Base-by-base conservation (phyloP, 1,140 invertebrate species). In the Philotrypesis tridentata region DNA sequence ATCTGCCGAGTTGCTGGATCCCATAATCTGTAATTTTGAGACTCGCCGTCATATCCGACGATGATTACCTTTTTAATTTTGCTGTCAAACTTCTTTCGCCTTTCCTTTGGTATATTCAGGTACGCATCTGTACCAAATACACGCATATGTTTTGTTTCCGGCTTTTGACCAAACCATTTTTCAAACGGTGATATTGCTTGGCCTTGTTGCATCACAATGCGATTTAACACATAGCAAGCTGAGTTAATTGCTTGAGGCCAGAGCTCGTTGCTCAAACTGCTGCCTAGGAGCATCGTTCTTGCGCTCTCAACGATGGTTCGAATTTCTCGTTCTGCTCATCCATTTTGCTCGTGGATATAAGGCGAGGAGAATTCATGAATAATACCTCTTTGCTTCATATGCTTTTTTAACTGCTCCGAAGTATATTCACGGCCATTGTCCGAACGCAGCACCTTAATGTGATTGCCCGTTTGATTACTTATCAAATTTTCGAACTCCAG, bases 301-400 rank as follows among this genome's bases (percentile, higher is more conserved):
- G 37, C 68, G 37, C 31, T 23, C 33, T 71, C 68, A 3, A 71
- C n/a, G 6, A 71, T 17, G 17, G 68, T 71, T 6, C 68, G 8
- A 55, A 91, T 89, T 29, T 88, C 87, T 71, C 89, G 78, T 79
- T 92, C 91, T 48, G 86, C 84, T 5, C 85, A 61, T 7, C 88
- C 88, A 82, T 90, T 91, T 85, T 90, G 88, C 81, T 92, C 82
- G 21, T 89, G 88, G 9, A 86, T 87, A 21, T 78, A 68, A 1
- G 85, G 83, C 43, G 86, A 80, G 5, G 87, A 87, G 37, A 82
- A 60, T 73, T 85, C 81, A n/a, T 81, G 55, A 14, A 74, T 27
- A 27, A 82, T 82, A 31, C 80, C 84, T 65, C 78, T 85, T 63
- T 68, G 71, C 31, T 31, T 67, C 23, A 77, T 23, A 27, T 40